phyloP scores from a whole-genome alignment of 1,140 invertebrate genomes.

The Eupeodes corollae region DNA sequence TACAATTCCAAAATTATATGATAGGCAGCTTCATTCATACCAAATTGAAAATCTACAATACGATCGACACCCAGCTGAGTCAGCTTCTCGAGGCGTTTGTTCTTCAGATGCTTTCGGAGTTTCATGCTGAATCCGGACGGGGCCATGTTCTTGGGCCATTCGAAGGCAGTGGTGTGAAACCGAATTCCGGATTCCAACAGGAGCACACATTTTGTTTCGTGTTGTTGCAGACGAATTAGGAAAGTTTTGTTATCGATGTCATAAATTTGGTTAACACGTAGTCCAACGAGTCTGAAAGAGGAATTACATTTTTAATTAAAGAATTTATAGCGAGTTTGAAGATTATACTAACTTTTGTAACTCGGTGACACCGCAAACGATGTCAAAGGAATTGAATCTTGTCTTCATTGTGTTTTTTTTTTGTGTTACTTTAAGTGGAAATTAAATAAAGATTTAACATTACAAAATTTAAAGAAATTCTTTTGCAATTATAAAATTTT shows the following conservation, averaged over 20 bases:
- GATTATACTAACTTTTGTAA: conserved; percentile 61
- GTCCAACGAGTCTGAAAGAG: conserved; percentile 64
- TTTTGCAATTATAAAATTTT: no score
- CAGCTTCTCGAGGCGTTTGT: conserved; percentile 82
- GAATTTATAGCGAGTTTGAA: no score
- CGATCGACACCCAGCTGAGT: conserved; percentile 79
- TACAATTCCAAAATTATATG: conserved; percentile 95
- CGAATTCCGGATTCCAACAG: conserved; percentile 89
- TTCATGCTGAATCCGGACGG: conserved; percentile 98
- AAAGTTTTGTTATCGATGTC: conserved; percentile 97
- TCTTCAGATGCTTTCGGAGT: conserved; percentile 93
- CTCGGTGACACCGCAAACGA: conserved; percentile 74
- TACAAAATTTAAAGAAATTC: no score
- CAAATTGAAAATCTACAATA: conserved; percentile 89
- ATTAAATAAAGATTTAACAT: not conserved
- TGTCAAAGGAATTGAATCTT: conserved; percentile 82
- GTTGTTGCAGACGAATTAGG: conserved; percentile 75
- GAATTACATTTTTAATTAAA: no score
- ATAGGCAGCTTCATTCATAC: conserved; percentile 84
- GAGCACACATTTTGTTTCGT: conserved; percentile 74
- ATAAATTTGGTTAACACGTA: conserved; percentile 94
- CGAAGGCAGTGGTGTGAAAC: conserved; percentile 89
- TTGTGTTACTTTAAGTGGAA: not conserved
- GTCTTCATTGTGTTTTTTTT: conserved; percentile 70
- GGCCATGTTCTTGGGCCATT: conserved; percentile 95